Evolutionary conservation across 1,140 invertebrate species (phyloP).

Genomic region (Drosophila oshimai): DNA sequence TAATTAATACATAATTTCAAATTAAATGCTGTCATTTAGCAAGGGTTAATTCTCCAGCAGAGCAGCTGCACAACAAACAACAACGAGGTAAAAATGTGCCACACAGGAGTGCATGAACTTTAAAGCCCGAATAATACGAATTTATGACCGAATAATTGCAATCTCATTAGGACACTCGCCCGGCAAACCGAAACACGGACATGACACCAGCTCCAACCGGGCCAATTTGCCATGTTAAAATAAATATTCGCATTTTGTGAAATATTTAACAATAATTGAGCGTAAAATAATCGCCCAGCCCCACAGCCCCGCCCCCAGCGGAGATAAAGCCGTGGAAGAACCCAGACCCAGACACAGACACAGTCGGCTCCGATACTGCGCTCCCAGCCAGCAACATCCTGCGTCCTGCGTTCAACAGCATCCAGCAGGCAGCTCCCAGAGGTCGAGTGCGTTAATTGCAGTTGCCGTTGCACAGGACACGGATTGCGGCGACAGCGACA

Average conservation of each 20-base stretch:
- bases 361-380: slow-evolving; percentile 9
- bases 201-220: slow-evolving; percentile 47
- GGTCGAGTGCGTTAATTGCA: slow-evolving; percentile 66
- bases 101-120: slow-evolving; percentile 63
- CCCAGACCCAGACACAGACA: not conserved
- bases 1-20: slow-evolving; percentile 78
- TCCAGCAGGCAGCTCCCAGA: slow-evolving; percentile 4
- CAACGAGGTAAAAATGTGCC: slow-evolving; percentile 48
- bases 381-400: slow-evolving; percentile 16
- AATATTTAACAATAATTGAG: slow-evolving; percentile 83
- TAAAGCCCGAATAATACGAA: slow-evolving; percentile 79
- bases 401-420: slow-evolving; percentile 11
- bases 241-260: slow-evolving; percentile 73
- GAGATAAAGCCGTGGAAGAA: slow-evolving; percentile 45
- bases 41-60: slow-evolving; percentile 22
- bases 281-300: slow-evolving; percentile 76
- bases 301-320: slow-evolving; percentile 6
- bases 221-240: slow-evolving; percentile 59
- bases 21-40: slow-evolving; percentile 61
- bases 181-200: slow-evolving; percentile 50
- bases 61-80: not conserved
- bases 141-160: slow-evolving; percentile 82
- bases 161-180: slow-evolving; percentile 78
- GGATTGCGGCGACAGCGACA: slow-evolving; percentile 76
- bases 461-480: slow-evolving; percentile 60